A percentile compares a stretch with the other conserved stretches of the same genome.
Evolutionary conservation across 2,797 vertebrate genomes (phyloP).

Genomic region (Chrysocyon brachyurus): DNA sequence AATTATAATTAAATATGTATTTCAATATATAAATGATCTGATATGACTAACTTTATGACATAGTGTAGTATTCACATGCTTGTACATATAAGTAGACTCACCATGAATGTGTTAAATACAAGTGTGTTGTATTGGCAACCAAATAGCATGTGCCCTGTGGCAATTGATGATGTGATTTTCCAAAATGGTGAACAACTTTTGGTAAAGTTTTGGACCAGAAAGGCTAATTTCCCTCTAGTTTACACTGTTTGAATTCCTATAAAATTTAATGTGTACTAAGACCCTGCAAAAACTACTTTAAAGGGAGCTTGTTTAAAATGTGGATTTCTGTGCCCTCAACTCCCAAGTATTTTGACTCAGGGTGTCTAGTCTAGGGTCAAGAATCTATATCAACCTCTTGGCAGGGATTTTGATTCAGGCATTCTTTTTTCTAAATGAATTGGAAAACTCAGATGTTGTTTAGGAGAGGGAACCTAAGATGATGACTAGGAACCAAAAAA

Average conservation of each 20-base stretch:
- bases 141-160: not conserved
- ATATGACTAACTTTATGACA: not conserved
- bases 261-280: conserved; percentile 20
- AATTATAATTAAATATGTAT: not conserved
- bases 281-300: not conserved
- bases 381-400: not conserved
- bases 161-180: not conserved
- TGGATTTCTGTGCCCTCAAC: not conserved
- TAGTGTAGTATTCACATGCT: not conserved
- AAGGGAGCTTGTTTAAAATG: conserved; percentile 20
- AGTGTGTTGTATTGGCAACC: not conserved
- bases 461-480: not conserved
- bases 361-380: not conserved
- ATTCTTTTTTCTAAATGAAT: not conserved
- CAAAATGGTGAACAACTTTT: not conserved
- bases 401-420: not conserved
- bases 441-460: not conserved
- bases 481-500: not conserved
- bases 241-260: conserved; percentile 34
- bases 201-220: not conserved
- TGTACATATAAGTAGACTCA: not conserved
- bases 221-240: not conserved
- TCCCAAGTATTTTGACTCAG: not conserved
- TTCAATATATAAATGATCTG: not conserved
- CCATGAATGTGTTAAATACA: not conserved